phyloP scores from a whole-genome alignment of 2,113 vertebrate genomes.

The Delphinus delphis region DNA sequence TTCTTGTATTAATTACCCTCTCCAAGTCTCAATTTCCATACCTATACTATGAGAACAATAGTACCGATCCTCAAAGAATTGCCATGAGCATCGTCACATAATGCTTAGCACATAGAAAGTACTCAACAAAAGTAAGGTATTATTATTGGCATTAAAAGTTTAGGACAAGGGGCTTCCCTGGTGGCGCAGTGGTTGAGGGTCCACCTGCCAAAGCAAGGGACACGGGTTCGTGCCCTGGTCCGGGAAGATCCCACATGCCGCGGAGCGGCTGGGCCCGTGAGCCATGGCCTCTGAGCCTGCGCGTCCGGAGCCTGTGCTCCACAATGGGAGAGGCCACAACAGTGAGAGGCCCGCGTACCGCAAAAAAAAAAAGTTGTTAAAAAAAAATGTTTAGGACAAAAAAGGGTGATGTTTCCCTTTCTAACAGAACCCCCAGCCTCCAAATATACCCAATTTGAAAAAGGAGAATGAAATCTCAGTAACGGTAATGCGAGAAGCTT shows the following conservation, averaged over 20 bases:
- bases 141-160: neutral
- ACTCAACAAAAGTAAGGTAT: neutral
- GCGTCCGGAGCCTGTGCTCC: too few species aligned
- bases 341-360: too few species aligned
- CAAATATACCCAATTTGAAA: neutral
- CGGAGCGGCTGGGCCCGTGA: too few species aligned
- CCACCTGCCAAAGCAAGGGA: too few species aligned
- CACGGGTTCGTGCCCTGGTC: too few species aligned
- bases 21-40: neutral
- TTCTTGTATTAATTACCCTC: neutral
- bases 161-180: neutral
- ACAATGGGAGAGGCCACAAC: too few species aligned
- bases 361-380: too few species aligned
- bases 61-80: neutral
- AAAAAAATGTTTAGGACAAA: too few species aligned
- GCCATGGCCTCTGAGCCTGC: too few species aligned
- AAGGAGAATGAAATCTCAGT: neutral
- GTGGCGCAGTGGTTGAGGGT: too few species aligned
- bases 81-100: neutral
- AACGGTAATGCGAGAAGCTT: neutral
- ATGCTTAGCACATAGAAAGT: neutral
- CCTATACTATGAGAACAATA: neutral
- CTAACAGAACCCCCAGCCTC: neutral
- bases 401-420: neutral
- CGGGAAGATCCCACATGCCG: fast-evolving